Base-by-base conservation (phyloP, 2,113 vertebrate genomes). In the Ictalurus furcatus region DNA sequence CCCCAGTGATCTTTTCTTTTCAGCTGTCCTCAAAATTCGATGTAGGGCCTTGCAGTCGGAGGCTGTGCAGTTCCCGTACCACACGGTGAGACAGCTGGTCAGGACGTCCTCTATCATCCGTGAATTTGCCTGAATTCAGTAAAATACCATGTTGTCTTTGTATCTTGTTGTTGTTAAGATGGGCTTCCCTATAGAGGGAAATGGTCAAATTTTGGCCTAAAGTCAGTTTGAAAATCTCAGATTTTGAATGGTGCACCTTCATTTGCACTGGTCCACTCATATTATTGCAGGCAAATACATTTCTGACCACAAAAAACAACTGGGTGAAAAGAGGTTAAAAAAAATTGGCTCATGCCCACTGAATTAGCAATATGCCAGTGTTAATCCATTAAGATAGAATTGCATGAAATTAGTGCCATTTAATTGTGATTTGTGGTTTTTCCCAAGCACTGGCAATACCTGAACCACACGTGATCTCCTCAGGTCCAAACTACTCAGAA, bases 401-500 rank as follows among this genome's bases (percentile, higher is more conserved):
- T 81, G 28, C 78, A 83, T 61, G 4, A 83, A 83, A 83, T 61
- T 63, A 59, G 30, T 40, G 12, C 5, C 13, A 23, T 40, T 44
- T 63, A 84, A 40, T 44, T 84, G 6, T 40, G 28, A 63, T 84
- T 63, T 44, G 34, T 65, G 71, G 85, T 81, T 87, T 48, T 85
- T 34, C 56, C 61, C 25, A n/a, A 84, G 63, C 25, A 63, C 40
- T 71, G 61, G 78, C 82, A 58, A 44, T 78, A 79, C 71, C 84
- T 52, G 44, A 13, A 80, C 23, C 83, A 85, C 37, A 81, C 12
- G 56, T 59, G 76, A 85, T 88, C 17, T 82, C 40, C 67, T 89
- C 44, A 73, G n/a, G 56, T 85, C 86, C 44, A 59, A 73, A 73
- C 6, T 69, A n/a, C 63, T 80, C 88, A 63, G 90, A 44, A 74